Base-by-base conservation (phyloP, 53 echinoderm and acorn worm genomes). In the Astropecten irregularis region DNA sequence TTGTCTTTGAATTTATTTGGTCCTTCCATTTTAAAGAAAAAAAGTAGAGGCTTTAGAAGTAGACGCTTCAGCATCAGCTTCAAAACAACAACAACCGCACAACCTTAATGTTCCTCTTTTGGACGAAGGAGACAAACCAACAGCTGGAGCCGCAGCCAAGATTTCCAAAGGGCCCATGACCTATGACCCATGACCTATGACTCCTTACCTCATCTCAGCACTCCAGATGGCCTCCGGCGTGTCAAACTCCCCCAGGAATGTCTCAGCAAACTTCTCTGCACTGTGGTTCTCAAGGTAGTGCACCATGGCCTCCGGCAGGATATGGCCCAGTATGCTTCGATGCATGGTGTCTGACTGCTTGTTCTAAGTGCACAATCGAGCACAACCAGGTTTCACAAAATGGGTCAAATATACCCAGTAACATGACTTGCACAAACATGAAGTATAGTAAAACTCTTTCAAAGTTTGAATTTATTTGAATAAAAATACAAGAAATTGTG, bases 171-270 rank as follows among this genome's bases (percentile, higher is more conserved):
- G 0, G 31, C 38, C 65, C 46, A 42, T 46, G 13, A 74, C 4
- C 51, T 16, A 15, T 40, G 38, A 54, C 37, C 36, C 22, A 31
- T 54, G 54, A 76, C 56, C 76, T 49, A 19, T 52, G 71, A 51
- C 71, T 44, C 27, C 66, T 49, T 38, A 95, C 95, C 95, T 93
- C 92, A 96, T 96, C 49, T 94, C 94, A 52, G 81, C 90, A 69
- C 89, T 94, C 94, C 97, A 94, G 81, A 97, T 97, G 28, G 97
- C 97, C 52, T 97, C 97, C 25, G 97, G 97, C 1, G 97, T 97
- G 71, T 97, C 97, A 83, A 97, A 97, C 69, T 97, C 97, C 59
- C 97, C 97, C 4, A 97, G 94, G 86, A 88, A 94, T 29, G 93
- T 97, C 71, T 97, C 97, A 15, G 97, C 97, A 97, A 94, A 94